Evolutionary conservation across 2,888 invertebrate species (phyloP), one percentile per base, ranked within the genome.

Genomic region (Oscheius onirici): DNA sequence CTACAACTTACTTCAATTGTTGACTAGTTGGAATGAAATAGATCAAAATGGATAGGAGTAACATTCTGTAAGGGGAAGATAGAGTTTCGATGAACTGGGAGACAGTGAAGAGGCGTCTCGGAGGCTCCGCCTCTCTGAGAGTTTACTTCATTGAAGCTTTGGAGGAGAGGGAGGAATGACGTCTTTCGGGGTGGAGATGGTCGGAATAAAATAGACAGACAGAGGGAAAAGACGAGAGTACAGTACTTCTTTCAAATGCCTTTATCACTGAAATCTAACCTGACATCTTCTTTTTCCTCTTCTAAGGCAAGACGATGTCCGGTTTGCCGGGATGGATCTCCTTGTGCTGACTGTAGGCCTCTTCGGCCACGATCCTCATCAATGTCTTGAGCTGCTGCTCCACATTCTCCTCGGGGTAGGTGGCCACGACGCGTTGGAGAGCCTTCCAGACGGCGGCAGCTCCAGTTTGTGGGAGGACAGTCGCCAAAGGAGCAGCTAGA

Each of bases 1-100:
- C 41, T 20, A 55, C 22, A 24, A 55, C 55, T 26, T 28, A 55
- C 55, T 55, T 55, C 28, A 55, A 28, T 24, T 8, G n/a, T 13
- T 55, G 24, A 10, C 26, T 28, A 26, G 26, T 28, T 26, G 22
- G 24, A 13, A 24, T 3, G 1, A 55, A 55, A 28, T 55, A 55
- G 13, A 55, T 3, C 26, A 55, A n/a, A 55, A 13, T 13, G n/a
- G 55, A 15, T 26, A 55, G 55, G 11, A 55, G 26, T 26, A 55
- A 26, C 55, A 55, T 55, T n/a, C 52, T 52, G 13, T 3, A 22
- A 22, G 52, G 24, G 28, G 13, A 8, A 28, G 55, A 55, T 55
- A 55, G 26, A 55, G 28, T 55, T 55, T 55, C 55, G 26, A 55
- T n/a, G n/a, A n/a, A 28, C n/a, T 26, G n/a, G 55, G 55, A 55